These are phyloP conservation scores for Pheosia tremula DNA, from an alignment of 2,888 invertebrate species.

Conservation along the genomic window DNA sequence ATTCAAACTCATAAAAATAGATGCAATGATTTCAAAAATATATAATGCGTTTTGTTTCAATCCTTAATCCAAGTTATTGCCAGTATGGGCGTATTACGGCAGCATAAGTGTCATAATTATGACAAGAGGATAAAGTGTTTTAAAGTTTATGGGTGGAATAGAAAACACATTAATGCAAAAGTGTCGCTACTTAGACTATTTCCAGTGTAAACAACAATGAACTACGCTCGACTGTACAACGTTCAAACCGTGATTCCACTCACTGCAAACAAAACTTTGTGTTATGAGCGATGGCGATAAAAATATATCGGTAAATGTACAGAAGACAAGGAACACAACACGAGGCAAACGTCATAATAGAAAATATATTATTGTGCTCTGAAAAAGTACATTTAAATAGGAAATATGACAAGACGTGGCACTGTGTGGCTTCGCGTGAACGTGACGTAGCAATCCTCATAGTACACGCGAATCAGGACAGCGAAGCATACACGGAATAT, in stretches of 20 bases:
- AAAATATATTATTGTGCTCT: slow-evolving; percentile 37
- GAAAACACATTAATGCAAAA: no score
- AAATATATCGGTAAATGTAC: slow-evolving; percentile 8
- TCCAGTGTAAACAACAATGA: no score
- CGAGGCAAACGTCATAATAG: slow-evolving; percentile 23
- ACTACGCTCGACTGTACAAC: not conserved
- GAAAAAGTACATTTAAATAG: slow-evolving; percentile 49
- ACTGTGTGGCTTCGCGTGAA: slow-evolving; percentile 42
- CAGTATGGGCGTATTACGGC: no score
- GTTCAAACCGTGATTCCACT: not conserved
- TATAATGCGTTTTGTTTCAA: no score
- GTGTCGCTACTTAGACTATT: no score
- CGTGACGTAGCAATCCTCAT: slow-evolving; percentile 66
- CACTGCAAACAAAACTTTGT: not conserved
- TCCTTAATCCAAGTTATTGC: no score
- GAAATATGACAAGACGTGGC: slow-evolving; percentile 53
- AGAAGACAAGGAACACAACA: slow-evolving; percentile 16
- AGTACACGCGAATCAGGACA: slow-evolving; percentile 56
- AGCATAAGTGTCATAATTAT: no score
- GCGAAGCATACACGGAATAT: slow-evolving; percentile 63
- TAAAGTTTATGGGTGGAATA: no score
- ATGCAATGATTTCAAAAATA: not conserved
- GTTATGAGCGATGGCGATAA: not conserved
- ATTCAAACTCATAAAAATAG: not conserved
- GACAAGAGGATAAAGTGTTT: no score